Conservation (phyloP, 2,113 vertebrate species). For the Myocastor coypus region DNA sequence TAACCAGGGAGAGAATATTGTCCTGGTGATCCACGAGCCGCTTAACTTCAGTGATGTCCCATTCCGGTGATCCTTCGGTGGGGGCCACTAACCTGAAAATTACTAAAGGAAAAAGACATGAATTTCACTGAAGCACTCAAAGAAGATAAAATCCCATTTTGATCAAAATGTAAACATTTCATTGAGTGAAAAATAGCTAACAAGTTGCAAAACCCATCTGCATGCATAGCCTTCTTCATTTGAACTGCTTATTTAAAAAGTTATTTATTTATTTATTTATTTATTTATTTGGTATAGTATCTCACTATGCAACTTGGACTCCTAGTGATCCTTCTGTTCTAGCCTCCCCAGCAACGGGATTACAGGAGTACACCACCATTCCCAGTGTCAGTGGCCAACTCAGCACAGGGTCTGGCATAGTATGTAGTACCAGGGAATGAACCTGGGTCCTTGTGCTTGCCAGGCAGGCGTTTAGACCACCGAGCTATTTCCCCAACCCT, state of each 20-base stretch:
- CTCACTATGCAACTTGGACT: too few relatives aligned
- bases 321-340: too few relatives aligned
- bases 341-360: too few relatives aligned
- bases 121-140: slow-evolving; percentile 60
- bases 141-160: slow-evolving; percentile 49
- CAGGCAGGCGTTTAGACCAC: too few relatives aligned
- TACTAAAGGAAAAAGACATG: slow-evolving; percentile 86
- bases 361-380: too few relatives aligned
- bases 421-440: too few relatives aligned
- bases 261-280: too few relatives aligned
- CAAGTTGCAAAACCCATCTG: slow-evolving; percentile 1
- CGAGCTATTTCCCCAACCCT: too few relatives aligned
- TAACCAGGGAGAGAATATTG: slow-evolving; percentile 93
- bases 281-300: too few relatives aligned
- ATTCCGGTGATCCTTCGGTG: slow-evolving; percentile 82
- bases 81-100: slow-evolving; percentile 91
- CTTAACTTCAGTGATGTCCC: slow-evolving; percentile 88
- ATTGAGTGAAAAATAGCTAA: neutral
- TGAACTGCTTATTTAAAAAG: neutral
- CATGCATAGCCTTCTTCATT: neutral
- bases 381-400: too few relatives aligned
- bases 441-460: too few relatives aligned
- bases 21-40: slow-evolving; percentile 94
- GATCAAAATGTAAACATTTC: slow-evolving; percentile 55
- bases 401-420: too few relatives aligned